Conservation (phyloP, 2,113 vertebrate species). For the Sapajus apella region DNA sequence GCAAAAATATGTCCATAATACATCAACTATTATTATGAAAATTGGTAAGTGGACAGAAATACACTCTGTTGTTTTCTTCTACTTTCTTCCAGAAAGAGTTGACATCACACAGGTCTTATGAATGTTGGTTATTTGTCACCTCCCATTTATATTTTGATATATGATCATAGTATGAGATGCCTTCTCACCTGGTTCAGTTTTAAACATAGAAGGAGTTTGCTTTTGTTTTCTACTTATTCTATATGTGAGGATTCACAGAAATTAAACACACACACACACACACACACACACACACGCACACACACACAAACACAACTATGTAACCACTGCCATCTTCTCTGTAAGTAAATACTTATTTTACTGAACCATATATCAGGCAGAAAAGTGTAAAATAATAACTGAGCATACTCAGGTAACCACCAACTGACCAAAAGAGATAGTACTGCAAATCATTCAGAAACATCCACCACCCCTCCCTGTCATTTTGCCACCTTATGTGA, state of each 20-base stretch:
- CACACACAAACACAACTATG: not conserved
- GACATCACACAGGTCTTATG: not conserved
- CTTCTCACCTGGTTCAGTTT: not conserved
- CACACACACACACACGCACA: too few species aligned
- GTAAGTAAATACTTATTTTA: not conserved
- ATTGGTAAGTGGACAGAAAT: too few species aligned
- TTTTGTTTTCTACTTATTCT: not conserved
- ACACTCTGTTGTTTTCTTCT: too few species aligned
- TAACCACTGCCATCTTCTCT: not conserved
- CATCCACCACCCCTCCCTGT: not conserved
- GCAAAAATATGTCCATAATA: too few species aligned
- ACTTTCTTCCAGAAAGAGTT: too few species aligned
- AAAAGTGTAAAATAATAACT: not conserved
- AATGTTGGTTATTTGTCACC: not conserved
- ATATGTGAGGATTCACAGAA: not conserved
- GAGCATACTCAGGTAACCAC: not conserved
- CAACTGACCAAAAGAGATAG: not conserved
- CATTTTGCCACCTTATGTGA: not conserved
- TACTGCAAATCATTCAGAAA: not conserved
- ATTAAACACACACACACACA: not conserved
- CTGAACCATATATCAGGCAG: not conserved
- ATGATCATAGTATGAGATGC: not conserved
- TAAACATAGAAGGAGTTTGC: not conserved
- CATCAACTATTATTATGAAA: too few species aligned
- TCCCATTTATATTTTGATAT: not conserved